Base-by-base conservation (phyloP, 2,797 vertebrate species). In the Babyrousa celebensis region DNA sequence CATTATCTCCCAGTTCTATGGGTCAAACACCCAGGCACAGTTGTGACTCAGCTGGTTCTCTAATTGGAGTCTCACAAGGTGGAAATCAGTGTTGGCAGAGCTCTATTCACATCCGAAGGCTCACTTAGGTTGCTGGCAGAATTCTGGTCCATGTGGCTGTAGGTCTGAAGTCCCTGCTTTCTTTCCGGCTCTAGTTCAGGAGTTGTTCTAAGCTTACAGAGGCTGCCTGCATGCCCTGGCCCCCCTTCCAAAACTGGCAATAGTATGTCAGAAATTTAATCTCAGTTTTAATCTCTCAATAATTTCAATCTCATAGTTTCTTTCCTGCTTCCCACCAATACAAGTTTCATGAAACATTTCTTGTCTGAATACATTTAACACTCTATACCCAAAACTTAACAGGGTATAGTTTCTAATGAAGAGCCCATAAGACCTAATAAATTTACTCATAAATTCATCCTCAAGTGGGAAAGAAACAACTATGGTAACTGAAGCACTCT, bases 331-430 rank as follows among this genome's bases (percentile, higher is more conserved):
- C 43, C 16, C 36, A 79, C 32, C 48, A 65, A 54, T 32, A 23
- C 52, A 74, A 72, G 16, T n/a, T 90, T 80, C 60, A 60, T 60
- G 23, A 79, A 48, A 54, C 40, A 75, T 63, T 78, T 36, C 36
- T 36, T 93, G 60, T 20, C 65, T 36, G 74, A 68, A 90, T 40
- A 52, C 14, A 78, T 85, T 93, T 74, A 90, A 80, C 52, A 80
- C 58, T 60, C 11, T n/a, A 18, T 80, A 90, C 54, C 14, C 36
- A 10, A 90, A 86, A 23, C 8, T 77, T 70, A 83, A 6, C 78
- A 77, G 12, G 20, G 74, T 16, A 52, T 23, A 78, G 36, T 78
- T 48, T 79, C 48, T n/a, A 83, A 62, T 83, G 74, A 77, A 80
- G 21, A 78, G 29, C 1, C 54, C 54, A 14, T 54, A 87, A 89